Evolutionary conservation across 2,888 invertebrate genomes (phyloP).

Genomic region (Eilema sororculum): DNA sequence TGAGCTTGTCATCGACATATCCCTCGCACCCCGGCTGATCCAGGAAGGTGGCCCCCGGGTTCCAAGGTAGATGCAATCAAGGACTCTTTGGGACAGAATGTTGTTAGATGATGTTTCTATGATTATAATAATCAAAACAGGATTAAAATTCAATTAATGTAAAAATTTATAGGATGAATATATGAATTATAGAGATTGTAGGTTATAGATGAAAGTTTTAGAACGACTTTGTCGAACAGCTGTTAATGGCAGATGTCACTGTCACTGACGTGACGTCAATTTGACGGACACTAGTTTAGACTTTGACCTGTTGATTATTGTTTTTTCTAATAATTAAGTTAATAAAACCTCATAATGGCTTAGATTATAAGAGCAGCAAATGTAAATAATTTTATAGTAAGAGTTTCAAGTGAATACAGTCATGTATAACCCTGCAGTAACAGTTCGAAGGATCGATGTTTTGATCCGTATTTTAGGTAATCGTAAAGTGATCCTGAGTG

Average conservation of each 20-base stretch:
- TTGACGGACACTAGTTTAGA: slow-evolving; percentile 59
- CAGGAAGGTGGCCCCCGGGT: no score
- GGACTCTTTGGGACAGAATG: no score
- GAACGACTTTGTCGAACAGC: slow-evolving; percentile 36
- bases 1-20: no score
- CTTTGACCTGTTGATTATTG: slow-evolving; percentile 75
- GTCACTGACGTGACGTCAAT: slow-evolving; percentile 47
- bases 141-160: no score
- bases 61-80: no score
- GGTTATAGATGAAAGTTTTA: not conserved
- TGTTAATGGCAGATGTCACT: slow-evolving; percentile 34
- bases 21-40: no score
- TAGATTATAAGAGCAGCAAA: slow-evolving; percentile 29
- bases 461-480: slow-evolving; percentile 81
- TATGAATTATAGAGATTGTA: no score
- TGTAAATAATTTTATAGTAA: slow-evolving; percentile 26
- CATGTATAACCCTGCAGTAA: slow-evolving; percentile 79
- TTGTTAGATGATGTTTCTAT: no score
- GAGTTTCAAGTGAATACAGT: slow-evolving; percentile 41
- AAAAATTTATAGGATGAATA: no score
- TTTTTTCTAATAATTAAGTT: slow-evolving; percentile 47
- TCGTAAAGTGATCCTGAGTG: slow-evolving; percentile 70
- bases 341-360: slow-evolving; percentile 35
- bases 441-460: slow-evolving; percentile 81
- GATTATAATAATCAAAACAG: no score